phyloP scores from a whole-genome alignment of 2,113 vertebrate genomes.

The Sphyrna mokarran region DNA sequence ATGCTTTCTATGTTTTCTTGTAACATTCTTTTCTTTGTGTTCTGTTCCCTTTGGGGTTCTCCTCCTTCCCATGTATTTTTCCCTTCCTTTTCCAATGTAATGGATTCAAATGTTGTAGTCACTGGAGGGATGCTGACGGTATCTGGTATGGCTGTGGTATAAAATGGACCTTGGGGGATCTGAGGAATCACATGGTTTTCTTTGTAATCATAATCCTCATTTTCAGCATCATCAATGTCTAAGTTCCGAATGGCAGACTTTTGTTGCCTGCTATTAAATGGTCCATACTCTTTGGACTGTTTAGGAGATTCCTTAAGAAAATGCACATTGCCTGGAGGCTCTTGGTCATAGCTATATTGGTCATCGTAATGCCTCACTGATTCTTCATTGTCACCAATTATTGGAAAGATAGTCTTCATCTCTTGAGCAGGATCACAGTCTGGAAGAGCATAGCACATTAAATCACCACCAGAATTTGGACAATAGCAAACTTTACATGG shows the following conservation, averaged over 20 bases:
- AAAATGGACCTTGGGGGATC: background rate
- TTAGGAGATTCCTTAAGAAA: slow-evolving; percentile 42
- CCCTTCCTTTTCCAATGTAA: slow-evolving; percentile 32
- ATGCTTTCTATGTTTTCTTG: slow-evolving; percentile 41
- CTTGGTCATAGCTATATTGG: slow-evolving; percentile 65
- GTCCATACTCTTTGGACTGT: slow-evolving; percentile 44
- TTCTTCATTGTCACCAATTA: slow-evolving; percentile 53
- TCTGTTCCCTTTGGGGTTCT: slow-evolving; percentile 40
- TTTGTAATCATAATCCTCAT: slow-evolving; percentile 57
- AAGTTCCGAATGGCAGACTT: slow-evolving; percentile 36
- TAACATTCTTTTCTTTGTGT: slow-evolving; percentile 42
- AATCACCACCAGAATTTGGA: slow-evolving; percentile 68
- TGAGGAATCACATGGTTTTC: background rate
- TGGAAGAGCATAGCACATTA: slow-evolving; percentile 82
- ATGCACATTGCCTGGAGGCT: slow-evolving; percentile 51
- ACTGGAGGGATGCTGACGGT: background rate
- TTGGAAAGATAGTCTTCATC: slow-evolving; percentile 45
- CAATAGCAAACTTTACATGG: slow-evolving; percentile 84
- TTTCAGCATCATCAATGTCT: slow-evolving; percentile 45
- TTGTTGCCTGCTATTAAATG: slow-evolving; percentile 39
- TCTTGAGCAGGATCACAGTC: slow-evolving; percentile 52
- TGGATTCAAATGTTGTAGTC: background rate
- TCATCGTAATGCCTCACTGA: slow-evolving; percentile 55
- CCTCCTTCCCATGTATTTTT: slow-evolving; percentile 20
- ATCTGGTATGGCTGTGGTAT: background rate